Evolutionary conservation across 1,140 invertebrate genomes (phyloP).

Genomic region (Drosophila serrata): DNA sequence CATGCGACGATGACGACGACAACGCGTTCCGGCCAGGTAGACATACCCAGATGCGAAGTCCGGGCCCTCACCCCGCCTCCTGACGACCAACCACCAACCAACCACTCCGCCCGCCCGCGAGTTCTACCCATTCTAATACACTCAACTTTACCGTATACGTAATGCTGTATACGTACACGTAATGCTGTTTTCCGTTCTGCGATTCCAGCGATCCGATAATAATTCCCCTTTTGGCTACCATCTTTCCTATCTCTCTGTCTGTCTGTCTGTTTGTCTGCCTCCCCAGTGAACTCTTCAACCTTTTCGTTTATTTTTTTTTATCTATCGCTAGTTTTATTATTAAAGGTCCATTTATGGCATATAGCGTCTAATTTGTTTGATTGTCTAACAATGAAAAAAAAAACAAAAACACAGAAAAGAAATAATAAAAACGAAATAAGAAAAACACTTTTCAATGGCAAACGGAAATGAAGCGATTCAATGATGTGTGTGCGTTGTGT

Average conservation of each 20-base stretch:
- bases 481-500: constrained; percentile 26
- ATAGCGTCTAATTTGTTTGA: constrained; percentile 83
- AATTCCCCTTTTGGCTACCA: constrained; percentile 75
- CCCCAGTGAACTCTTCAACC: constrained; percentile 37
- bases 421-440: constrained; percentile 61
- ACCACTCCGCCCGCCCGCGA: constrained; percentile 19
- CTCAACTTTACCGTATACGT: constrained; percentile 21
- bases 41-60: constrained; percentile 26
- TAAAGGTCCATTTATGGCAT: constrained; percentile 74
- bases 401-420: constrained; percentile 41
- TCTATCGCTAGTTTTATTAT: constrained; percentile 71
- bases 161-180: constrained; percentile 6
- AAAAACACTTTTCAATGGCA: constrained; percentile 69
- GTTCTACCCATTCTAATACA: constrained; percentile 26
- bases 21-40: constrained; percentile 64
- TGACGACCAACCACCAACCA: constrained; percentile 21
- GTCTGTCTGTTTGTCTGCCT: constrained; percentile 7
- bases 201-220: constrained; percentile 60
- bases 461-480: constrained; percentile 70
- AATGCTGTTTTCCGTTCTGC: constrained; percentile 32
- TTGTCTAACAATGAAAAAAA: constrained; percentile 77
- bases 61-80: constrained; percentile 6
- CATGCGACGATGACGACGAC: constrained; percentile 10
- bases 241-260: constrained; percentile 21
- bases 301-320: constrained; percentile 37